Conservation (phyloP, 1,140 invertebrate genomes). For the Cydia amplana region DNA sequence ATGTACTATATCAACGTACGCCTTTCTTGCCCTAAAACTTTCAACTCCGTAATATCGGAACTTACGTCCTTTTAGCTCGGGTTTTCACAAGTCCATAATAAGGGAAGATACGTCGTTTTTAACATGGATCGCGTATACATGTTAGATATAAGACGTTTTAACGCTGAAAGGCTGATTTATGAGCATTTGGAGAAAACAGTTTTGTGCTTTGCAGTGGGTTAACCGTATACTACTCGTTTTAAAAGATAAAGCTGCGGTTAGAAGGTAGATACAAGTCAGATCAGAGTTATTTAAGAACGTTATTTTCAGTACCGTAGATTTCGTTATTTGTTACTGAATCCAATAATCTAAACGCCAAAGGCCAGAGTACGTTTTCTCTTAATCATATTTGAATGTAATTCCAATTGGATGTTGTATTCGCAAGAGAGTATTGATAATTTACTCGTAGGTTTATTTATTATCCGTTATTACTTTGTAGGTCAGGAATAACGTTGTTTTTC, state of each 20-base stretch:
- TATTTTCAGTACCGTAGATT: background rate
- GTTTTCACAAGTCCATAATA: background rate
- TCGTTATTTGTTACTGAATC: too few species aligned
- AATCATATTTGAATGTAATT: too few species aligned
- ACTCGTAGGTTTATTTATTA: too few species aligned
- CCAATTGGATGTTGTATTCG: too few species aligned
- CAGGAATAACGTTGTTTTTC: too few species aligned
- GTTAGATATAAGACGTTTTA: slow-evolving; percentile 17
- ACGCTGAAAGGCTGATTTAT: slow-evolving; percentile 16
- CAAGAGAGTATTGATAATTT: too few species aligned
- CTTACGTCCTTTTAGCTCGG: background rate
- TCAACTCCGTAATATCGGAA: background rate
- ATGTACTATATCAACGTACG: background rate
- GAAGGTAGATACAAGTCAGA: background rate
- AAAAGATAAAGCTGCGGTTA: background rate
- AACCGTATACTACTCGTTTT: background rate
- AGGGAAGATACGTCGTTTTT: background rate
- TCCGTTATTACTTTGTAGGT: too few species aligned
- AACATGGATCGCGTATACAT: background rate
- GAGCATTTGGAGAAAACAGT: slow-evolving; percentile 13
- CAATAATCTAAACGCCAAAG: too few species aligned
- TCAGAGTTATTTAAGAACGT: background rate
- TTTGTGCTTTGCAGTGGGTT: slow-evolving; percentile 9
- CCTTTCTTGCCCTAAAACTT: background rate
- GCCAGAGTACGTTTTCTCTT: too few species aligned